Conservation (phyloP, 2,113 vertebrate species). For the Amphiprion percula region DNA sequence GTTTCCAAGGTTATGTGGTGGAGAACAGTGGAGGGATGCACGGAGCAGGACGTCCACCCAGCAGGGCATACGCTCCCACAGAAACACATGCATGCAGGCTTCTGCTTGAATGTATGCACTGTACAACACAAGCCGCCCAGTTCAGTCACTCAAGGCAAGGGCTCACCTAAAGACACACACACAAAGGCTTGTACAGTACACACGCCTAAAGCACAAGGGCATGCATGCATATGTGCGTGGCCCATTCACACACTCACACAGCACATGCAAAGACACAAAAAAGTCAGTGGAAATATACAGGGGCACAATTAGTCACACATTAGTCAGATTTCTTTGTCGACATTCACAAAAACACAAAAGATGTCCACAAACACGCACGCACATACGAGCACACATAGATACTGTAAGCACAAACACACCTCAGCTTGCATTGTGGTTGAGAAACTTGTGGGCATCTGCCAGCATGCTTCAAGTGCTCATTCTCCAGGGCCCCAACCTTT, state of each 20-base stretch:
- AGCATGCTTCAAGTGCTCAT: constrained; percentile 59
- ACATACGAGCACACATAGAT: constrained; percentile 1
- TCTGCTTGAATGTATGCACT: no score
- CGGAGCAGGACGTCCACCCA: constrained; percentile 30
- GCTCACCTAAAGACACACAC: background rate
- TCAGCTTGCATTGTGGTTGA: constrained; percentile 67
- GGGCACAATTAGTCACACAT: constrained; percentile 14
- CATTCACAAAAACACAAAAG: constrained; percentile 28
- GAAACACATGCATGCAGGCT: background rate
- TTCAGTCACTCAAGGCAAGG: constrained; percentile 7
- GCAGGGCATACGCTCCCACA: constrained; percentile 19
- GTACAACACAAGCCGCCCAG: background rate
- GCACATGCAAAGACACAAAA: constrained; percentile 9
- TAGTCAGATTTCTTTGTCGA: constrained; percentile 21
- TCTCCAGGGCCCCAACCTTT: constrained; percentile 73
- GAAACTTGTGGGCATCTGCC: constrained; percentile 69
- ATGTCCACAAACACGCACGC: constrained; percentile 12
- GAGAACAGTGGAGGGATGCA: constrained; percentile 44
- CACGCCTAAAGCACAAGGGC: constrained; percentile 30
- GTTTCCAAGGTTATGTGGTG: constrained; percentile 70
- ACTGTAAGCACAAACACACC: constrained; percentile 57
- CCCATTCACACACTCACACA: constrained; percentile 7
- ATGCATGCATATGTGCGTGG: background rate
- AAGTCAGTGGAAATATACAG: background rate
- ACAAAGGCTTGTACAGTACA: constrained; percentile 15